Base-by-base conservation (phyloP, 2,113 vertebrate genomes). In the Zosterops hypoxanthus region DNA sequence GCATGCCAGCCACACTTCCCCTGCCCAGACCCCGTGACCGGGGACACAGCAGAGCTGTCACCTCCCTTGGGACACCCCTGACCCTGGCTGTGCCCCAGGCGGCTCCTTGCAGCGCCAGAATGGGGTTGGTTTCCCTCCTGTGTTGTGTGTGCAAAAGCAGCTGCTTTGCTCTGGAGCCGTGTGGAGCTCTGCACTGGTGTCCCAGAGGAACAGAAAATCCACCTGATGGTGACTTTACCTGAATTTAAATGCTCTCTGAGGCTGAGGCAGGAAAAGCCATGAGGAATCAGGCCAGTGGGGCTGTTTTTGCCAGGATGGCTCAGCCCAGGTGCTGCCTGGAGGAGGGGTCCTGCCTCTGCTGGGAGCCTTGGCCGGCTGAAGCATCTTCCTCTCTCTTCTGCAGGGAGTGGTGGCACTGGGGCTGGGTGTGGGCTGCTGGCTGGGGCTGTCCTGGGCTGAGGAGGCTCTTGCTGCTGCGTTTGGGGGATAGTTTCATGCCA, bases 21-120 rank as follows among this genome's bases (percentile, higher is more conserved):
- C 44, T 9, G 1, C 28, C 64, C 19, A 9, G 44, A 34, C 29
- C 5, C 53, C 20, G 19, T 12, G 29, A 1, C 0, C 0, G 0
- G 42, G 63, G 49, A 34, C 59, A 26, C 46, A 12, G 82, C 31
- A 29, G 59, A 5, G 36, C 44, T 63, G 44, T 5, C 57, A 5
- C 77, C 41, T 24, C 2, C 2, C 44, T 23, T 3, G 76, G 56
- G 36, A 5, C 3, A 5, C 22, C 1, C 0, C 4, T 0, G 1
- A 31, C 39, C 18, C 55, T 20, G 78, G 63, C 68, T 5, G 2
- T 66, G 46, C 24, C 42, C 56, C 59, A 20, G 29, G 12, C 14
- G 44, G 72, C 46, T 60, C 68, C 73, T 49, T 15, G 46, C 41
- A 47, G 53, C 1, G 5, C n/a, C 24, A 1, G 10, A 8, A 5